Evolutionary conservation across 2,797 vertebrate genomes (phyloP), one percentile per base, ranked within the genome.

Genomic region (Enteromius mattozi): DNA sequence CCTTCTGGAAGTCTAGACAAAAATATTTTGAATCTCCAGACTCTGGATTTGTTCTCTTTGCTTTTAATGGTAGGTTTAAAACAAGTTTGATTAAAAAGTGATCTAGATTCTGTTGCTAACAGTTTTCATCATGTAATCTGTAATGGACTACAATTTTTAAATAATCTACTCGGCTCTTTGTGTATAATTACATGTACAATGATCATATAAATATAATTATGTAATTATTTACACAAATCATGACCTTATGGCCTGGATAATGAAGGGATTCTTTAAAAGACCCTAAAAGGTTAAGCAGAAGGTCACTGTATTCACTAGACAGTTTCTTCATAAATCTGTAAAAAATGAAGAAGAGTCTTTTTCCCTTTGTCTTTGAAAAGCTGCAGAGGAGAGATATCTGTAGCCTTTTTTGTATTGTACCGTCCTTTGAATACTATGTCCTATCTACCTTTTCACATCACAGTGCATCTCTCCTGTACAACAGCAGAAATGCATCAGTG

Each of bases 401-500:
- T 45, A 56, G 10, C 24, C 51, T 30, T 54, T 19, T 17, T 13
- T n/a, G 51, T 27, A 51, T 40, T 56, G 5, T 12, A 14, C 40
- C 47, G 24, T 42, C 33, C 5, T 19, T 30, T 75, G 42, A 65
- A 78, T 30, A 30, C 6, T 8, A 24, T 72, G 6, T 82, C 42
- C 24, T 72, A n/a, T 78, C 33, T 76, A 84, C 30, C 68, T 27
- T 65, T 56, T 71, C 12, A n/a, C 19, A 37, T 65, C 42, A 30
- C 30, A 1, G 17, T 80, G 30, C 47, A 65, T 65, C 45, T 33
- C 74, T 78, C 35, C 54, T 69, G 35, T 78, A 68, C 17, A 86
- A 45, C 21, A 78, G 30, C 37, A 49, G 35, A 81, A 74, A 81
- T 81, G n/a, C 49, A 81, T 86, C 84, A 76, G 80, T 51, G 69